Percentiles rank a stretch among this genome's conserved stretches.
phyloP scores from a whole-genome alignment of 53 echinoderm and acorn worm genomes.

The Holothuria leucospilota region DNA sequence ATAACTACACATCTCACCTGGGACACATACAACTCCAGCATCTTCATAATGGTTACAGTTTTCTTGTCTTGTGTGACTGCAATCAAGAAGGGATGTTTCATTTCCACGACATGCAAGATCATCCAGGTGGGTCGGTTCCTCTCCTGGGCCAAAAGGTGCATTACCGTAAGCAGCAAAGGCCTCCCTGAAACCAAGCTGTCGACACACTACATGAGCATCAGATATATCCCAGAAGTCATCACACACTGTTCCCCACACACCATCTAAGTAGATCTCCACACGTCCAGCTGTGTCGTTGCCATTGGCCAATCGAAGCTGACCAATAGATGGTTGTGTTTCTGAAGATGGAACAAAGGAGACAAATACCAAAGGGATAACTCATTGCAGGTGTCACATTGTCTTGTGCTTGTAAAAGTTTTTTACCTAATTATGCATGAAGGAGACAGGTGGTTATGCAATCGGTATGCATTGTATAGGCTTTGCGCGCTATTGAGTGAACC shows the following conservation, averaged over 20 bases:
- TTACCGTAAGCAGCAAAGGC: conserved; percentile 15
- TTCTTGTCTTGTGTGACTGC: conserved; percentile 27
- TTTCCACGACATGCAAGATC: conserved; percentile 57
- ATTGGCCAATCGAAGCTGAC: not conserved
- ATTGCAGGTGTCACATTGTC: no score
- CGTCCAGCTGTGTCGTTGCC: conserved; percentile 42
- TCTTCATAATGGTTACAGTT: conserved; percentile 72
- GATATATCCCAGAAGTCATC: conserved; percentile 66
- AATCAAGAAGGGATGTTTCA: conserved; percentile 54
- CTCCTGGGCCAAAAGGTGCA: conserved; percentile 55
- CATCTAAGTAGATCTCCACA: conserved; percentile 67
- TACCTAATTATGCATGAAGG: no score
- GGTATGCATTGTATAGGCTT: no score
- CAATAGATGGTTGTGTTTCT: no score
- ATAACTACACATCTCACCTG: no score
- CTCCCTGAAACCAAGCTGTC: conserved; percentile 60
- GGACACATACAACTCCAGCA: conserved; percentile 60
- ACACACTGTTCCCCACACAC: conserved; percentile 77
- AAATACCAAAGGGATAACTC: no score
- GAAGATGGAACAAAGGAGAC: no score
- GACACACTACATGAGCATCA: conserved; percentile 66
- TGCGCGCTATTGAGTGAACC: no score
- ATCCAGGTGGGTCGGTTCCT: conserved; percentile 65
- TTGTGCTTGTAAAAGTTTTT: no score
- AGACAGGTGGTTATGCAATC: no score